Percentiles rank a stretch among this genome's conserved stretches.
These are phyloP conservation scores for Ornithoptera priamus DNA, from an alignment of 2,888 invertebrate species.

Conservation along the genomic window DNA sequence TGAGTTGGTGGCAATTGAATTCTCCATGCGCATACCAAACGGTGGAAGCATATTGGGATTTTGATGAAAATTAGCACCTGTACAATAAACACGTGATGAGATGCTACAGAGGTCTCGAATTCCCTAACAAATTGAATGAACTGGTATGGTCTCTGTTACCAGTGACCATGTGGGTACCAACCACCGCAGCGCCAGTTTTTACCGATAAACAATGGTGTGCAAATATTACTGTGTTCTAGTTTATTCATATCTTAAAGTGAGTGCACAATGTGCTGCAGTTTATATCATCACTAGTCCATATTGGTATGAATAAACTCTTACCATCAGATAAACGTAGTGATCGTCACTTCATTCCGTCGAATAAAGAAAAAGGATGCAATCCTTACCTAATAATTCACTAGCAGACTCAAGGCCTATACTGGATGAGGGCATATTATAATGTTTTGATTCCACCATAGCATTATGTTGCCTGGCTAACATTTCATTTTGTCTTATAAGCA, in stretches of 20 bases:
- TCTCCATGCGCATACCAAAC: conserved; percentile 76
- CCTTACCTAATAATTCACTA: conserved; percentile 77
- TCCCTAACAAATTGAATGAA: too few species aligned
- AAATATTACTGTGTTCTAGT: too few species aligned
- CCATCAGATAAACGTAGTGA: too few species aligned
- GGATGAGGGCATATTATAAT: conserved; percentile 60
- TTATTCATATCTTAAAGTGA: too few species aligned
- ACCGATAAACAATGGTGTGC: too few species aligned
- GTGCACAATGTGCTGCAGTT: too few species aligned
- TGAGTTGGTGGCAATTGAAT: conserved; percentile 44
- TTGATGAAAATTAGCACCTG: conserved; percentile 78
- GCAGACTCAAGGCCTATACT: conserved; percentile 70
- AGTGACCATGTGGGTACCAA: too few species aligned
- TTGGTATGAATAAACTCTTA: too few species aligned
- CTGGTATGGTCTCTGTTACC: too few species aligned
- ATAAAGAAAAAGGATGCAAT: not conserved
- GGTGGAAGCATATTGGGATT: conserved; percentile 74
- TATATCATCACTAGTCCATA: too few species aligned
- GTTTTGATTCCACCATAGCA: conserved; percentile 63
- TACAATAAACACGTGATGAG: conserved; percentile 30
- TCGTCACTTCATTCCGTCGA: too few species aligned
- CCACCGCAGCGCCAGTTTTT: too few species aligned
- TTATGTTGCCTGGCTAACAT: conserved; percentile 64
- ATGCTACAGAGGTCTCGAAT: not conserved
- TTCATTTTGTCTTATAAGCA: conserved; percentile 70